Evolutionary conservation across 2,113 vertebrate species (phyloP).

Genomic region (Osmerus eperlanus): DNA sequence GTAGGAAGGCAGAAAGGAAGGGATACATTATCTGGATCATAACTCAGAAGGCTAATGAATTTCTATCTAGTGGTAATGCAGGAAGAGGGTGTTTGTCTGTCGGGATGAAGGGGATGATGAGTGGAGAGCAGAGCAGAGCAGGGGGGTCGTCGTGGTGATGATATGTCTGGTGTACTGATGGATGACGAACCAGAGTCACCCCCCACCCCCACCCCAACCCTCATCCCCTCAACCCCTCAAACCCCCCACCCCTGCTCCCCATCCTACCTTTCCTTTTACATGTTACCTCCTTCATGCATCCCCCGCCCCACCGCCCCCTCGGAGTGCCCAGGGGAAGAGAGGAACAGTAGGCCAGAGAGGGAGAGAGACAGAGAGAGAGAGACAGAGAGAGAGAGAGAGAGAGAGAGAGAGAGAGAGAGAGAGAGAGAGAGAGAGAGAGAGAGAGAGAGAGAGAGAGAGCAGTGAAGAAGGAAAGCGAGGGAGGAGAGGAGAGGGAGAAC

Average conservation of each 20-base stretch:
- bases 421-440: conserved; percentile 35
- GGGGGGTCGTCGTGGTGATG: neutral
- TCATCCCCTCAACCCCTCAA: neutral
- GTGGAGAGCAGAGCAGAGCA: neutral
- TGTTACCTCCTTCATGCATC: neutral
- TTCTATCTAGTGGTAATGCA: conserved; percentile 31
- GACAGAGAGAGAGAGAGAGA: conserved; percentile 41
- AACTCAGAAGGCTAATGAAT: conserved; percentile 33
- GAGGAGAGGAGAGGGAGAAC: conserved; percentile 46
- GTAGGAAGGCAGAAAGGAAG: neutral
- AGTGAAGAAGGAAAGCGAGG: conserved; percentile 25
- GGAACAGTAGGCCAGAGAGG: neutral
- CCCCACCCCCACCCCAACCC: neutral
- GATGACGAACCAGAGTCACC: neutral
- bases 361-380: conserved; percentile 38
- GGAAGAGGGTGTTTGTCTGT: conserved; percentile 14
- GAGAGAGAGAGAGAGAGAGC: conserved; percentile 38
- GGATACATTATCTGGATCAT: conserved; percentile 15
- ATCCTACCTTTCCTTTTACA: neutral
- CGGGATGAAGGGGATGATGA: neutral
- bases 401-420: neutral
- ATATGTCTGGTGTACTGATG: neutral
- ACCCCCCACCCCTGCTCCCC: neutral
- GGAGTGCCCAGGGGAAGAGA: neutral
- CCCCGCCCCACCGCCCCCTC: neutral